These are phyloP conservation scores for Philereme transversata DNA, from an alignment of 2,888 invertebrate genomes.

Conservation along the genomic window DNA sequence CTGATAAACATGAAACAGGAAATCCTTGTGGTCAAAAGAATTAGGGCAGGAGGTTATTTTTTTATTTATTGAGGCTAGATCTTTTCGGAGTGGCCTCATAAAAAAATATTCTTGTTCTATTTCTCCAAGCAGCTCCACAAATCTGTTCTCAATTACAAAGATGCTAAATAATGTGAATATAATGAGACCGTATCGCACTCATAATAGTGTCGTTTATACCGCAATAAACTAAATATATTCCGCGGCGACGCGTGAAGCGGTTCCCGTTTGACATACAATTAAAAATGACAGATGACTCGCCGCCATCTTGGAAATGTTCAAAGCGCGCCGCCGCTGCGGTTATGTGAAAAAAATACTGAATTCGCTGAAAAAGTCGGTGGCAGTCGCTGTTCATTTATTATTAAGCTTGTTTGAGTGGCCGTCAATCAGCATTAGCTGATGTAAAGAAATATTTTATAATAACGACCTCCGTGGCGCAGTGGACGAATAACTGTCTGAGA, in stretches of 20 bases:
- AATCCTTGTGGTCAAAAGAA: too few species aligned
- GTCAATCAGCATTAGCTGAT: neutral
- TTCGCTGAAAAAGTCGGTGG: constrained; percentile 23
- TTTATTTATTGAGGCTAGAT: too few species aligned
- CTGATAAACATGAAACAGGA: too few species aligned
- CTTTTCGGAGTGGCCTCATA: too few species aligned
- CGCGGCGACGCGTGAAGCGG: constrained; percentile 66
- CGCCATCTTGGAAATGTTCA: constrained; percentile 72
- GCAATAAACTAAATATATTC: constrained; percentile 80
- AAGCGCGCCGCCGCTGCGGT: constrained; percentile 56
- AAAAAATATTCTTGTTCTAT: neutral
- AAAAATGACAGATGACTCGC: constrained; percentile 79
- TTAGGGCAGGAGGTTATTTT: too few species aligned
- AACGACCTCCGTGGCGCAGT: neutral
- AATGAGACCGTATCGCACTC: constrained; percentile 61
- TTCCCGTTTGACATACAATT: constrained; percentile 77
- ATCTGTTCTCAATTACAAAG: constrained; percentile 19
- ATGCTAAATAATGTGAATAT: constrained; percentile 57
- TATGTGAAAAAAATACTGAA: constrained; percentile 20
- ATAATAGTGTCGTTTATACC: constrained; percentile 74
- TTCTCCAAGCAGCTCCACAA: constrained; percentile 3
- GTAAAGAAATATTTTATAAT: neutral
- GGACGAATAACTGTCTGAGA: too few species aligned
- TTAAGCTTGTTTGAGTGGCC: neutral
- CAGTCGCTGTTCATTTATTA: constrained; percentile 11